Base-by-base conservation (phyloP, 2,113 vertebrate species). In the Lophura nycthemera region DNA sequence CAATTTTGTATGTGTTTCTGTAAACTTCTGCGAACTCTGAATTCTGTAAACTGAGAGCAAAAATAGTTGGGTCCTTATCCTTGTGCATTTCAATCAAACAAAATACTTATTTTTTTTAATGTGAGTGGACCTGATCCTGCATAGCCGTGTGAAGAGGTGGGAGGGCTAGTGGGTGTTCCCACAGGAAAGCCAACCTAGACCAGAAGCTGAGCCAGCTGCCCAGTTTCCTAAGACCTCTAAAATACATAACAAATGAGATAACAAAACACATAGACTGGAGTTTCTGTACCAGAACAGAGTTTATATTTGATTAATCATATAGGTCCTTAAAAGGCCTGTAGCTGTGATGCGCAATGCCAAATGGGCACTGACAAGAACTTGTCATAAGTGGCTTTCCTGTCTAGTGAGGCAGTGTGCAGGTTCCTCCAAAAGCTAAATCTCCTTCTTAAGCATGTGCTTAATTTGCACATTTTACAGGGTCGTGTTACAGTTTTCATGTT, bases 351-450 rank as follows among this genome's bases (percentile, higher is more conserved):
- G 27, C 1, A 1, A 15, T 48, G 13, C 42, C 43, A 76, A 19
- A 7, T 56, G 29, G 12, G 12, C 75, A 67, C 45, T 0, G 0
- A 32, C 8, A 16, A 76, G 83, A 50, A 64, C 36, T 54, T 30
- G 13, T 30, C 38, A 69, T 27, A 11, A 7, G 3, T 0, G 1
- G 36, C 61, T 17, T 63, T 40, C 36, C 24, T 63, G 43, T 69
- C 32, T 32, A 0, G 0, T 17, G 38, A 43, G 29, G 14, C 61
- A 72, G 34, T 1, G 1, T 42, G 29, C 11, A 82, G 43, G 45
- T 82, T 57, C 6, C 16, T 82, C 2, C n/a, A 29, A 57, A 13
- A 60, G 2, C 6, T 74, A 25, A 88, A 32, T 11, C 25, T 30
- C 20, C 3, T 43, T 79, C 66, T 63, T 60, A 47, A 82, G 69